phyloP scores from a whole-genome alignment of 1,140 invertebrate species.

The Lithobius niger region DNA sequence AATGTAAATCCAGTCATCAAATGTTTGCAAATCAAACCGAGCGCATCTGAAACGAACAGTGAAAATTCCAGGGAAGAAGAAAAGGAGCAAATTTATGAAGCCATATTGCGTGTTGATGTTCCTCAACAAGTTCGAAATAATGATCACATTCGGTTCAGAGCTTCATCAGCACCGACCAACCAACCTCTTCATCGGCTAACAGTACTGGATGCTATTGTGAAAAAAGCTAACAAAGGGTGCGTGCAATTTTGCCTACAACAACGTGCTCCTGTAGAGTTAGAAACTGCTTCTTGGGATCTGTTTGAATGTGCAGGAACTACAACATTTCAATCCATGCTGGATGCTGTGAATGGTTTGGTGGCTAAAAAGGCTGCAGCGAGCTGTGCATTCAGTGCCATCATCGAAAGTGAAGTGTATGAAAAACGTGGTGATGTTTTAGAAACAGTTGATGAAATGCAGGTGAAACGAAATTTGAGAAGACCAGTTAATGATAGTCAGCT shows the following conservation, averaged over 20 bases:
- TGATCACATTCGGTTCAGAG: neutral
- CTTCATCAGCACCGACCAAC: neutral
- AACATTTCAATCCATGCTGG: neutral
- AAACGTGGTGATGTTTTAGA: no score
- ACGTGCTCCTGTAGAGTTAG: neutral
- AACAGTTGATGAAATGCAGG: no score
- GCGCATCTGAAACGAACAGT: no score
- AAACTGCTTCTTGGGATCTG: neutral
- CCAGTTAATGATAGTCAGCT: neutral
- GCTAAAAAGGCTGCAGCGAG: neutral
- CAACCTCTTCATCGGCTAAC: neutral
- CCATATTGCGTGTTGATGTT: neutral
- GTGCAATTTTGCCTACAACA: neutral
- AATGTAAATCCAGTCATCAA: no score
- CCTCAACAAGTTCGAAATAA: neutral
- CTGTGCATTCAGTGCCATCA: neutral
- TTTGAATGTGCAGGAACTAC: neutral
- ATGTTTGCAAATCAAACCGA: no score
- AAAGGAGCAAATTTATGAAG: neutral
- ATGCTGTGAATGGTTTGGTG: neutral
- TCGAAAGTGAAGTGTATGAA: no score
- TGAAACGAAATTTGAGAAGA: no score
- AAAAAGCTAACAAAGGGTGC: neutral
- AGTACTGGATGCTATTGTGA: neutral
- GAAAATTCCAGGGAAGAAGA: no score